phyloP scores from a whole-genome alignment of 2,888 invertebrate species.

The Chelonus formosanus region DNA sequence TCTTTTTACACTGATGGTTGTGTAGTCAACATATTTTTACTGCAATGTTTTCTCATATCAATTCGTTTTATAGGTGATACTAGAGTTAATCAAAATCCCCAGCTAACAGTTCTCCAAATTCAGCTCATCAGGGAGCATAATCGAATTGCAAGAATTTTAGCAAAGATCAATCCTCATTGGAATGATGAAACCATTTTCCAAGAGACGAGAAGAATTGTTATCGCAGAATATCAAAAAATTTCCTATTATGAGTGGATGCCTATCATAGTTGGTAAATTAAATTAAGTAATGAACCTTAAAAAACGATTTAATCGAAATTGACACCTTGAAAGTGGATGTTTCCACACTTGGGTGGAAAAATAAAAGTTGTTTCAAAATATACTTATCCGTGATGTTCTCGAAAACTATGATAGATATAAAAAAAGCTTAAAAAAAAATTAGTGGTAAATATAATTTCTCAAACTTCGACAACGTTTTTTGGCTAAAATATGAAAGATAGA shows the following conservation, averaged over 20 bases:
- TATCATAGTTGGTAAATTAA: conserved; percentile 65
- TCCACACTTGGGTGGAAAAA: background rate
- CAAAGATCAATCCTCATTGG: conserved; percentile 69
- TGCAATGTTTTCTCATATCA: too few relatives aligned
- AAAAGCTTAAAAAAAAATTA: too few relatives aligned
- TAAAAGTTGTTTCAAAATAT: background rate
- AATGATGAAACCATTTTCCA: conserved; percentile 70
- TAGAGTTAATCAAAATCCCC: conserved; percentile 69
- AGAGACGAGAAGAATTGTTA: conserved; percentile 68
- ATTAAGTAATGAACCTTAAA: background rate
- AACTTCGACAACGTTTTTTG: too few relatives aligned
- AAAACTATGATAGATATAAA: too few relatives aligned
- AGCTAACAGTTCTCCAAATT: conserved; percentile 66
- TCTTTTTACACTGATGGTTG: too few relatives aligned
- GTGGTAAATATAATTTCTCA: too few relatives aligned
- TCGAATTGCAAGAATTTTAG: conserved; percentile 67
- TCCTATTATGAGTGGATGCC: conserved; percentile 72
- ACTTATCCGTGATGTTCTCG: too few relatives aligned
- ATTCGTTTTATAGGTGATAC: conserved; percentile 63
- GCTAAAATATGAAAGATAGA: too few relatives aligned
- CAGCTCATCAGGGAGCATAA: conserved; percentile 70
- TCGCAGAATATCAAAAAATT: conserved; percentile 71
- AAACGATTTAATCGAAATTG: background rate
- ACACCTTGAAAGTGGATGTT: background rate
- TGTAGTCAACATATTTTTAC: too few relatives aligned